These are phyloP conservation scores for Silurus meridionalis DNA, from an alignment of 2,113 vertebrate species.

Conservation along the genomic window DNA sequence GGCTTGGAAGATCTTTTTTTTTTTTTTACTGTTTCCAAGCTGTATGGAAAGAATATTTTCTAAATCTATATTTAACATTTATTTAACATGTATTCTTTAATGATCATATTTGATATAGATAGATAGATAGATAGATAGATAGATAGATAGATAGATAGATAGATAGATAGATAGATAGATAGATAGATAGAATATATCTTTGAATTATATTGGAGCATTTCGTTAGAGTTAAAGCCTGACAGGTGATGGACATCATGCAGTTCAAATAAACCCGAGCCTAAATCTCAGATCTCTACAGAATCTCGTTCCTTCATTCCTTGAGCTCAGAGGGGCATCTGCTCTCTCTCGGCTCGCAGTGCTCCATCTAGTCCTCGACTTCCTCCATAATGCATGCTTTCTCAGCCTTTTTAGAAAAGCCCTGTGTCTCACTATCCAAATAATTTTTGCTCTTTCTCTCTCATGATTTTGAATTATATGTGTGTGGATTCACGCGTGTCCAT, in stretches of 20 bases:
- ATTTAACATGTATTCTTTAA: not conserved
- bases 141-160: too few relatives aligned
- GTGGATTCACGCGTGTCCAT: not conserved
- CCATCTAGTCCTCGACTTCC: constrained; percentile 6
- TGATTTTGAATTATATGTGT: not conserved
- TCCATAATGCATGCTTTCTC: constrained; percentile 48
- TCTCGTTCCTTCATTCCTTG: constrained; percentile 39
- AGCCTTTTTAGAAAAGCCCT: not conserved
- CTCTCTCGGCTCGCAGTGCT: constrained; percentile 3
- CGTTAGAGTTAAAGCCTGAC: too few relatives aligned
- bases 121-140: too few relatives aligned
- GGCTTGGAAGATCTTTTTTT: not conserved
- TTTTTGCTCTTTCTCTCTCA: not conserved
- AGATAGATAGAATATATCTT: too few relatives aligned
- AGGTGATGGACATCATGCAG: not conserved
- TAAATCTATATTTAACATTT: not conserved
- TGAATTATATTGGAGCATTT: too few relatives aligned
- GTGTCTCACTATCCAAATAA: constrained; percentile 9
- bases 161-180: too few relatives aligned
- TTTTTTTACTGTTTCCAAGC: not conserved
- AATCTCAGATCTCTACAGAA: not conserved
- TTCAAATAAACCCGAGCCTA: constrained; percentile 46
- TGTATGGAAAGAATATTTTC: not conserved
- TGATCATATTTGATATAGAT: not conserved
- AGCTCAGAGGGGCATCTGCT: constrained; percentile 19